Evolutionary conservation across 1,140 invertebrate species (phyloP).

Genomic region (Hyphantria cunea): DNA sequence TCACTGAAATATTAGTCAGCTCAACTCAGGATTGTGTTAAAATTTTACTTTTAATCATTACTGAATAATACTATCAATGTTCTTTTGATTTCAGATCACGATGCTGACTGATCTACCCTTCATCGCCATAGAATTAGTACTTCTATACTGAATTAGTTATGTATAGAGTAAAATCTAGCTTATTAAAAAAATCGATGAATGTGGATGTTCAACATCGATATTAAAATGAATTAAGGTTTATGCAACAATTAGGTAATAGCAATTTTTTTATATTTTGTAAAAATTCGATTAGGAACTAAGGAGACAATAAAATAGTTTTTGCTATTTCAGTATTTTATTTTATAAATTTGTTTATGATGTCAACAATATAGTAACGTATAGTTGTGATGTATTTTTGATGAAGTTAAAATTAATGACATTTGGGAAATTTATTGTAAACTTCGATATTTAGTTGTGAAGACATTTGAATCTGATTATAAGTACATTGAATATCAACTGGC

Average conservation of each 20-base stretch:
- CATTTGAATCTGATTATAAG: conserved; percentile 21
- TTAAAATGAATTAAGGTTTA: too few relatives aligned
- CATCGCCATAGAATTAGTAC: too few relatives aligned
- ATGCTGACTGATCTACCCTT: conserved; percentile 11
- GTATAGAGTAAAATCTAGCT: too few relatives aligned
- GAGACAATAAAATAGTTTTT: conserved; percentile 55
- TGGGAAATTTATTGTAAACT: neutral
- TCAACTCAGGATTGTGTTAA: too few relatives aligned
- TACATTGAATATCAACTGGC: conserved; percentile 27
- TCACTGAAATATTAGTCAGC: too few relatives aligned
- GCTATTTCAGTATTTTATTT: conserved; percentile 58
- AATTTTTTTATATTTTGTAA: neutral
- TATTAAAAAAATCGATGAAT: too few relatives aligned
- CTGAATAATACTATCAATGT: neutral
- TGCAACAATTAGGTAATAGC: too few relatives aligned
- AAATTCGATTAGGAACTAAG: conserved; percentile 7
- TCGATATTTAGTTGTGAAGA: conserved; percentile 6
- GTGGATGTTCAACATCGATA: too few relatives aligned
- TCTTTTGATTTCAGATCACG: conserved; percentile 27
- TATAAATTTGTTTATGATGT: conserved; percentile 48
- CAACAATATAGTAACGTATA: conserved; percentile 48
- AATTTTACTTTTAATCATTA: too few relatives aligned
- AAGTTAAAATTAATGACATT: too few relatives aligned
- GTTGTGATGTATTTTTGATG: conserved; percentile 28
- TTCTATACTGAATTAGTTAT: too few relatives aligned